phyloP scores from a whole-genome alignment of 2,113 vertebrate species.

The Shinisaurus crocodilurus region DNA sequence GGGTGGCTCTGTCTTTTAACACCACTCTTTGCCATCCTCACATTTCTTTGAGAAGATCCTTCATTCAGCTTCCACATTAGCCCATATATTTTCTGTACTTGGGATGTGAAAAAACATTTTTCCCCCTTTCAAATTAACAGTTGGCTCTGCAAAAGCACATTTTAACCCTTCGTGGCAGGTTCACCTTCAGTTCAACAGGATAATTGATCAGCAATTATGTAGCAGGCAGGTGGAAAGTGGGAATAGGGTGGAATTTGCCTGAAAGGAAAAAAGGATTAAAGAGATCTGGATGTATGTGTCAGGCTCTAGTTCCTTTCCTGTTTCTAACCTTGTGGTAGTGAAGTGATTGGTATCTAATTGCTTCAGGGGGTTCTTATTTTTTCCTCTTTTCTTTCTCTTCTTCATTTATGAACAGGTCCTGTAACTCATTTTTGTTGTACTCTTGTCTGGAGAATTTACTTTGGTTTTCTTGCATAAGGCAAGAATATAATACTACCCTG shows the following conservation, averaged over 20 bases:
- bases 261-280: slow-evolving; percentile 80
- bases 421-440: slow-evolving; percentile 32
- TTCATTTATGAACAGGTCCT: slow-evolving; percentile 25
- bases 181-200: slow-evolving; percentile 66
- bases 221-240: slow-evolving; percentile 65
- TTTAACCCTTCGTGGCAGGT: slow-evolving; percentile 57
- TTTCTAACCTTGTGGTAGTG: slow-evolving; percentile 56
- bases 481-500: too few relatives aligned
- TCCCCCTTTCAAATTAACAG: background rate
- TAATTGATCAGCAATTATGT: slow-evolving; percentile 60
- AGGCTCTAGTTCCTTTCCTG: slow-evolving; percentile 72
- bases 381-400: background rate
- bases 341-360: slow-evolving; percentile 65
- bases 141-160: background rate
- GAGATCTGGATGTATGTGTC: slow-evolving; percentile 57
- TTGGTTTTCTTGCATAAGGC: background rate
- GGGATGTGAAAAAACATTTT: slow-evolving; percentile 3
- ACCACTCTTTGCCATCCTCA: background rate
- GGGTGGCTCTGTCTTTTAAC: background rate
- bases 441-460: slow-evolving; percentile 66
- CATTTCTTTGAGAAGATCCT: background rate
- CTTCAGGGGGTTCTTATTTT: slow-evolving; percentile 51
- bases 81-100: background rate
- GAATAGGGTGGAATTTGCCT: slow-evolving; percentile 83
- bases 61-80: background rate